Percentiles rank a stretch among this genome's conserved stretches.
phyloP scores from a whole-genome alignment of 1,140 invertebrate species.

The Chionoecetes opilio region DNA sequence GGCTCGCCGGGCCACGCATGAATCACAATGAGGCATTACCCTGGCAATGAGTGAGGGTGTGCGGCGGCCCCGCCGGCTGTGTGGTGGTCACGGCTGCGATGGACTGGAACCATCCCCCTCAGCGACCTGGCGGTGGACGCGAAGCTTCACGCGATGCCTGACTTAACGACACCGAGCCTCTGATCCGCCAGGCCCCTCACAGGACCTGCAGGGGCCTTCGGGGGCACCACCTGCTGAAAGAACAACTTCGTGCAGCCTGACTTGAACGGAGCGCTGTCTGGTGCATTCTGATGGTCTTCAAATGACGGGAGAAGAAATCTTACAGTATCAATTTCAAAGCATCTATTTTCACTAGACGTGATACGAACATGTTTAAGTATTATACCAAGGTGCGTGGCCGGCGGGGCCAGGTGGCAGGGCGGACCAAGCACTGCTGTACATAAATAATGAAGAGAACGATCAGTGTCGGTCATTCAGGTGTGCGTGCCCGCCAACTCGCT shows the following conservation, averaged over 20 bases:
- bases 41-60: not conserved
- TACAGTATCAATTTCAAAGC: not conserved
- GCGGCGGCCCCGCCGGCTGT: not conserved
- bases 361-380: not conserved
- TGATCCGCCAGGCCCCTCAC: not conserved
- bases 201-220: not conserved
- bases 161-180: not conserved
- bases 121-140: too few species aligned
- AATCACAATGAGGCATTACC: not conserved
- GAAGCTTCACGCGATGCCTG: too few species aligned
- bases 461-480: not conserved
- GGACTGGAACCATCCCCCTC: too few species aligned
- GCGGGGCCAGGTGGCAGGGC: not conserved
- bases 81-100: too few species aligned
- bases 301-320: not conserved
- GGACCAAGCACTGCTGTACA: not conserved
- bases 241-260: not conserved
- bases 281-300: not conserved
- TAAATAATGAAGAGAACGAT: not conserved
- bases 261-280: not conserved
- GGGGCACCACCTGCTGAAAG: not conserved
- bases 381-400: not conserved
- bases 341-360: slow-evolving; percentile 10
- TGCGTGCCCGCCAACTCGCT: not conserved
- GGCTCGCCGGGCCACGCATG: too few species aligned